These are phyloP conservation scores for Vulpes vulpes DNA, from an alignment of 2,113 vertebrate species.

Conservation along the genomic window DNA sequence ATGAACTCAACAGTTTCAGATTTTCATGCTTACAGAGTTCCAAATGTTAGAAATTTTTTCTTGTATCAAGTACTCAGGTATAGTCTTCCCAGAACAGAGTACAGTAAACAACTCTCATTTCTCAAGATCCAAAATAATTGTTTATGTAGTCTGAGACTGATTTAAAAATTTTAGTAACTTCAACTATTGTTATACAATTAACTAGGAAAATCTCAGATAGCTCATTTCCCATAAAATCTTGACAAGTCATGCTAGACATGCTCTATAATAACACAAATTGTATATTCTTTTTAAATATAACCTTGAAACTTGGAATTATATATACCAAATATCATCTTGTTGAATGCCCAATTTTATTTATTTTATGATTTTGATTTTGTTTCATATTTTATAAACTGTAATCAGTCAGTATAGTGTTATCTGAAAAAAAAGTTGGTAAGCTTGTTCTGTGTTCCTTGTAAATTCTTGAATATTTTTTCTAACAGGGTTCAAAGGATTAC, in stretches of 20 bases:
- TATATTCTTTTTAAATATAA: conserved; percentile 18
- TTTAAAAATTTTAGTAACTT: background rate
- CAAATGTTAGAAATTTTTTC: background rate
- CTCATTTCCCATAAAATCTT: background rate
- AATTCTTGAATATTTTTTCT: conserved; percentile 16
- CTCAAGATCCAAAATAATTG: background rate
- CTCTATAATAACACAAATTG: background rate
- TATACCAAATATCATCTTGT: background rate
- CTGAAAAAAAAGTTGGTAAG: background rate
- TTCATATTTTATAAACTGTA: background rate
- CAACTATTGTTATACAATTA: background rate
- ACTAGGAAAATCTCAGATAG: background rate
- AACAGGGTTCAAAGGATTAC: background rate
- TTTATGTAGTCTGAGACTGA: background rate
- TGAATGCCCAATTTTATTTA: background rate
- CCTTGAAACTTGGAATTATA: background rate
- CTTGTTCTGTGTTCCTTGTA: background rate
- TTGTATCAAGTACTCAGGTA: background rate
- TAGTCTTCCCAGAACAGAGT: background rate
- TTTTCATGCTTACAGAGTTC: background rate
- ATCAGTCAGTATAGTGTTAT: background rate
- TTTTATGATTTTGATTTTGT: background rate
- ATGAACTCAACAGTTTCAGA: background rate
- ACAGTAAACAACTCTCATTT: background rate
- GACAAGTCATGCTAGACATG: background rate